Evolutionary conservation across 2,113 vertebrate species (phyloP).

Genomic region (Anguilla rostrata): DNA sequence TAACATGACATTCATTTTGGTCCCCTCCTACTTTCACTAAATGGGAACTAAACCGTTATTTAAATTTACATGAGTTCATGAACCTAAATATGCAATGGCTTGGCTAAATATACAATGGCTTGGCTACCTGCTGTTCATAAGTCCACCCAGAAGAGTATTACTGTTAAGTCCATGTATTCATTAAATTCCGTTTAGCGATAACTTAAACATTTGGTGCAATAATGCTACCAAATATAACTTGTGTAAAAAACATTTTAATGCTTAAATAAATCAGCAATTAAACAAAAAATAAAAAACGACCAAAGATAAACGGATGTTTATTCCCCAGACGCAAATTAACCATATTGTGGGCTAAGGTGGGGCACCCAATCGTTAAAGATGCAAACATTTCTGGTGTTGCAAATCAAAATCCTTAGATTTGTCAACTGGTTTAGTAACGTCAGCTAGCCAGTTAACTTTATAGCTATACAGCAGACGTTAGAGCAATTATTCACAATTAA

Average conservation of each 20-base stretch:
- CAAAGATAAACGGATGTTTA: neutral
- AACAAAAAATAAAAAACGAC: neutral
- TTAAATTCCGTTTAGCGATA: neutral
- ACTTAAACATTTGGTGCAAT: neutral
- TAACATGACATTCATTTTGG: too few relatives aligned
- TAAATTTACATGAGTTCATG: neutral
- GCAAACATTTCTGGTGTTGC: neutral
- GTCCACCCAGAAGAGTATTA: too few relatives aligned
- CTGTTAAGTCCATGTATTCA: neutral
- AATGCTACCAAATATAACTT: neutral
- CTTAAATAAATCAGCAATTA: neutral
- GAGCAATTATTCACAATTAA: neutral
- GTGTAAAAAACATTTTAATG: neutral
- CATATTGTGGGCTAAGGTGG: neutral
- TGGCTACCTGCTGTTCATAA: neutral
- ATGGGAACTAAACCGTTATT: too few relatives aligned
- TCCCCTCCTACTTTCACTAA: too few relatives aligned
- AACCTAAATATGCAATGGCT: neutral
- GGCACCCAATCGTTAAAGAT: neutral
- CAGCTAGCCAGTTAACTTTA: neutral
- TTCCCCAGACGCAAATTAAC: neutral
- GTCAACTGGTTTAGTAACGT: neutral
- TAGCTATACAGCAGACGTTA: neutral
- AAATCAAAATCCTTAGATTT: neutral
- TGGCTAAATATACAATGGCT: neutral